Conservation (phyloP, 2,888 invertebrate genomes). For the Ochlodes sylvanus region DNA sequence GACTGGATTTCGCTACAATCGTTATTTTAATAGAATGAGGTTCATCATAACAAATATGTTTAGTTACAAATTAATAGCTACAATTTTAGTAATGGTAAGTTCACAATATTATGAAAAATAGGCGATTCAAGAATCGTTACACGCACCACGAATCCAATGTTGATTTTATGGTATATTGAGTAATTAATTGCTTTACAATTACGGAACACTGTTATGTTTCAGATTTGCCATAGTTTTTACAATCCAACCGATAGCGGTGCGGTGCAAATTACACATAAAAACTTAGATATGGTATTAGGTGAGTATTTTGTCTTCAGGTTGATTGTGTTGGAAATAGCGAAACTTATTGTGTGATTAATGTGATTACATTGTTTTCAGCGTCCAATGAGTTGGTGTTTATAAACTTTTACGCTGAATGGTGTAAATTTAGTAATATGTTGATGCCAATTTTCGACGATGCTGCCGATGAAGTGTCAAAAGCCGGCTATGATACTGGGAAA, state of each 20-base stretch:
- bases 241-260: slow-evolving; percentile 93
- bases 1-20: neutral
- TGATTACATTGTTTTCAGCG: slow-evolving; percentile 86
- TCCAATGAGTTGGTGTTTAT: slow-evolving; percentile 98
- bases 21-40: slow-evolving; percentile 13
- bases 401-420: slow-evolving; percentile 99
- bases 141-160: slow-evolving; percentile 55
- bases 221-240: slow-evolving; percentile 86
- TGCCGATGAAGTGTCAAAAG: slow-evolving; percentile 92
- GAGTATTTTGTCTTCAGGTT: slow-evolving; percentile 56
- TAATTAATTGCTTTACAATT: slow-evolving; percentile 65
- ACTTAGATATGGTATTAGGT: slow-evolving; percentile 95
- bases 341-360: slow-evolving; percentile 16
- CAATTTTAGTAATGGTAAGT: slow-evolving; percentile 71
- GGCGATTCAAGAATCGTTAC: slow-evolving; percentile 46
- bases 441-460: slow-evolving; percentile 99
- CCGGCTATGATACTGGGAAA: slow-evolving; percentile 92
- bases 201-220: slow-evolving; percentile 68
- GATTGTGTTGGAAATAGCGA: slow-evolving; percentile 7
- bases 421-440: slow-evolving; percentile 98
- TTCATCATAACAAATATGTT: slow-evolving; percentile 50
- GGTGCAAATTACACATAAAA: slow-evolving; percentile 91
- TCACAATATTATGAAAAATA: slow-evolving; percentile 42
- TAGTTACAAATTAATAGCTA: slow-evolving; percentile 60
- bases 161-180: slow-evolving; percentile 71